A percentile compares a stretch with the other conserved stretches of the same genome.
Evolutionary conservation across 2,888 invertebrate genomes (phyloP).

Genomic region (Ashinkailepas kermadecensis): DNA sequence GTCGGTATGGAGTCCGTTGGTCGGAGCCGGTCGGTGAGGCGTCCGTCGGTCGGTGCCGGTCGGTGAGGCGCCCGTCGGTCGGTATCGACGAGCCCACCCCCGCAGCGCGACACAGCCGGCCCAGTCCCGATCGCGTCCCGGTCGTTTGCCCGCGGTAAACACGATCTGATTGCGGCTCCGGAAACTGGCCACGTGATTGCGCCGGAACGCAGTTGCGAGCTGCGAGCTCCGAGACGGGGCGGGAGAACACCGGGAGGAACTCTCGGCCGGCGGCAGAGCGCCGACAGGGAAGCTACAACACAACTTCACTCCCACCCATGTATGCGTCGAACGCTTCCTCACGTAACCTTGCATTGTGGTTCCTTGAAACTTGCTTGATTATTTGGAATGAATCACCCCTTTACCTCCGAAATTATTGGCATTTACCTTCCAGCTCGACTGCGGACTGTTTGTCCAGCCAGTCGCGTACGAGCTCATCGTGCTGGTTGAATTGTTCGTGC

Average conservation of each 20-base stretch:
- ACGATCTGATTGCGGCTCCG: constrained; percentile 9
- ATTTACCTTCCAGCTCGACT: too few relatives aligned
- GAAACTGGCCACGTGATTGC: not conserved
- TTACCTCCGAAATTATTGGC: not conserved
- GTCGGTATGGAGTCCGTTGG: too few relatives aligned
- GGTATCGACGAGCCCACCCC: too few relatives aligned
- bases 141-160: not conserved
- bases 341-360: not conserved
- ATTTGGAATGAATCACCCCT: not conserved
- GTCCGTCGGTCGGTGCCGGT: too few relatives aligned
- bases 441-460: too few relatives aligned
- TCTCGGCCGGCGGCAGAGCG: not conserved
- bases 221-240: not conserved
- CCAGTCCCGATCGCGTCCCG: not conserved
- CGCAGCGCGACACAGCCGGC: not conserved
- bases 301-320: not conserved
- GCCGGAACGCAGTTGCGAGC: not conserved
- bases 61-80: too few relatives aligned
- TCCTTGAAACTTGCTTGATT: too few relatives aligned
- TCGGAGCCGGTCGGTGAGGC: too few relatives aligned
- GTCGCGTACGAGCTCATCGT: too few relatives aligned
- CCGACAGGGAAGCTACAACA: not conserved
- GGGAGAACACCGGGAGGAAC: not conserved
- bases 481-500: too few relatives aligned
- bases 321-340: not conserved